Conservation (phyloP, 2,113 vertebrate species). For the Dissostichus mawsoni region DNA sequence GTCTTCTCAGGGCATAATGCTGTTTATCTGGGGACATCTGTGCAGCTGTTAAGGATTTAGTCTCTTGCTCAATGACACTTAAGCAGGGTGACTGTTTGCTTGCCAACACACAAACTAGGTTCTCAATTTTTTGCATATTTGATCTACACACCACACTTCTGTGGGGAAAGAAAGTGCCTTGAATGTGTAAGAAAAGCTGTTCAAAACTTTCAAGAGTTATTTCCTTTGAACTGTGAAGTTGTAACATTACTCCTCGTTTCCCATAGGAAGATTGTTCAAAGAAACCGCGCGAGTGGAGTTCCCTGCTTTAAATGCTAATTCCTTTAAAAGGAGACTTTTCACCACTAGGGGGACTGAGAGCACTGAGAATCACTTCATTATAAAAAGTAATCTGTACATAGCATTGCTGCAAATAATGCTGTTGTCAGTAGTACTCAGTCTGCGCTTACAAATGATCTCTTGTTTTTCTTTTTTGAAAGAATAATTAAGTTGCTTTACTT, state of each 20-base stretch:
- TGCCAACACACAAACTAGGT: not conserved
- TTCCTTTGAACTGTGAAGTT: not conserved
- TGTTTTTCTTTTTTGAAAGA: not conserved
- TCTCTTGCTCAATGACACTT: constrained; percentile 8
- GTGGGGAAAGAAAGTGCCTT: no score
- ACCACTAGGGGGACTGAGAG: constrained; percentile 81
- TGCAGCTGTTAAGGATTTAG: constrained; percentile 1
- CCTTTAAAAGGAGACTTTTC: constrained; percentile 10
- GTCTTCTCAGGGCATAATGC: not conserved
- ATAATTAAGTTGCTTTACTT: not conserved
- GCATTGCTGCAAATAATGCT: constrained; percentile 13
- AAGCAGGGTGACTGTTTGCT: not conserved
- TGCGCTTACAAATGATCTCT: not conserved
- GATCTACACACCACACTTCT: not conserved
- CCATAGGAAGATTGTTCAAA: not conserved
- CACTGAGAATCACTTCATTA: constrained; percentile 56
- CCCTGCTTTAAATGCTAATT: constrained; percentile 13
- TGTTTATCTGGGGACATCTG: constrained; percentile 7
- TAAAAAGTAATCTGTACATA: constrained; percentile 16
- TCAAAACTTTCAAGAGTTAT: constrained; percentile 2
- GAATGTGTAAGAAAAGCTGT: not conserved
- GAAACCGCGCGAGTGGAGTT: constrained; percentile 11
- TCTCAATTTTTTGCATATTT: not conserved
- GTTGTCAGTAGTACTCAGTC: not conserved
- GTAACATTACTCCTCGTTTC: constrained; percentile 7